A percentile compares a stretch with the other conserved stretches of the same genome.
Conservation (phyloP, 1,140 invertebrate species). For the Trachymyrmex septentrionalis region DNA sequence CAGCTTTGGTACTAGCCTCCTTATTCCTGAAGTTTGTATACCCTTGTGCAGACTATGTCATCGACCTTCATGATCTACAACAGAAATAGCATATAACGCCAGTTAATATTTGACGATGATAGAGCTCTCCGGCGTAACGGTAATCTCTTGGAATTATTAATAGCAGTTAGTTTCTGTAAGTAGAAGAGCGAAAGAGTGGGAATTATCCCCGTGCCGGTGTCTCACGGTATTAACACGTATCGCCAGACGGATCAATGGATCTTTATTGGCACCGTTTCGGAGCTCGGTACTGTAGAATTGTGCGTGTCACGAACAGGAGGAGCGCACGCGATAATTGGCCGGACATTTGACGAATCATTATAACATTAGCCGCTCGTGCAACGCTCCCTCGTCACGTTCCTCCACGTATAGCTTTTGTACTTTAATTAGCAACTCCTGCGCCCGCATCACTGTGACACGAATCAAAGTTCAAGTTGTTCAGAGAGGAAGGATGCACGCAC, state of each 20-base stretch:
- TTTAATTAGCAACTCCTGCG: slow-evolving; percentile 53
- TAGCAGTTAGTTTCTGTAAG: slow-evolving; percentile 3
- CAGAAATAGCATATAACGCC: slow-evolving; percentile 36
- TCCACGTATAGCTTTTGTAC: slow-evolving; percentile 55
- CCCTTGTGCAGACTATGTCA: slow-evolving; percentile 90
- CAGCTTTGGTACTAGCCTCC: slow-evolving; percentile 26
- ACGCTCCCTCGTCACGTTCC: slow-evolving; percentile 61
- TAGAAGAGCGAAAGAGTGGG: slow-evolving; percentile 28
- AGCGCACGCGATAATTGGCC: slow-evolving; percentile 73
- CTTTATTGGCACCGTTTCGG: slow-evolving; percentile 69
- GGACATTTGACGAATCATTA: slow-evolving; percentile 79
- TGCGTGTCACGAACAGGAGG: slow-evolving; percentile 70
- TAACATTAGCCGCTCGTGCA: slow-evolving; percentile 60
- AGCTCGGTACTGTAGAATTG: slow-evolving; percentile 62
- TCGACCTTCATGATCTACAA: slow-evolving; percentile 91
- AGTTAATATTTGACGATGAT: slow-evolving; percentile 16
- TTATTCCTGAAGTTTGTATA: slow-evolving; percentile 89
- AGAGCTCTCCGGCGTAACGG: background rate
- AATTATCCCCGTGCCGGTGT: slow-evolving; percentile 46
- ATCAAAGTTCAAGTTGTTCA: slow-evolving; percentile 32
- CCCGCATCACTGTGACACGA: slow-evolving; percentile 11
- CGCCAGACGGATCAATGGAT: slow-evolving; percentile 61
- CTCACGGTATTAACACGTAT: slow-evolving; percentile 56
- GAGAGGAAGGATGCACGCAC: slow-evolving; percentile 28
- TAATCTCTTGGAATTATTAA: slow-evolving; percentile 32